Base-by-base conservation (phyloP, 2,113 vertebrate genomes). In the Alaudala cheleensis region DNA sequence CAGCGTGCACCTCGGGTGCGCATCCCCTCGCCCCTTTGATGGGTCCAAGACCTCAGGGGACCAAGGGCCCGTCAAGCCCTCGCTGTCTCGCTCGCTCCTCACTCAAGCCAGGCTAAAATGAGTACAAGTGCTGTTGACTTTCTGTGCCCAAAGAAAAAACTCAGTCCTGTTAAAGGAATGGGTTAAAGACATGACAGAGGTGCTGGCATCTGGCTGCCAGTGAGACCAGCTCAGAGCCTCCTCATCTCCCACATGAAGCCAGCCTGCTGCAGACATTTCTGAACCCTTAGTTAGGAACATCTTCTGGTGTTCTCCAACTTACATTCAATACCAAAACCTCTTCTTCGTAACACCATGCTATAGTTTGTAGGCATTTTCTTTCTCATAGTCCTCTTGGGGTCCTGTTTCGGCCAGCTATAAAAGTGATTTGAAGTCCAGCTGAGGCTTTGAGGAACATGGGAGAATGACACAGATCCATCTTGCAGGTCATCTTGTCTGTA, bases 81-180 rank as follows among this genome's bases (percentile, higher is more conserved):
- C 19, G 0, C 0, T 29, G 19, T 45, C 44, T 50, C 10, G 7
- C 25, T 47, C 21, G 0, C 19, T 51, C 18, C 13, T 34, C 21
- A 1, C 20, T 50, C 21, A 10, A 42, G 12, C 34, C 57, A 7
- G 45, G 49, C n/a, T 76, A 25, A 91, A 73, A 84, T 14, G 14
- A 61, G 10, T 9, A 2, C 37, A 26, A 16, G 28, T 5, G 39
- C 29, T 6, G 28, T 14, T 58, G 26, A 4, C 42, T 39, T 39
- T 45, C 0, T 0, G 51, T 70, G 64, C 42, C 34, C 47, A 5
- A 78, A 37, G 25, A 22, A 40, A 11, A 15, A 42, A 11, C 0
- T 0, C 6, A 11, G 23, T 16, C 72, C 39, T 11, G 19, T 33
- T 20, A 23, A 62, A 86, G 37, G 53, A 28, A 25, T 37, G 26